phyloP scores from a whole-genome alignment of 2,888 invertebrate genomes.

The Microdon myrmicae region DNA sequence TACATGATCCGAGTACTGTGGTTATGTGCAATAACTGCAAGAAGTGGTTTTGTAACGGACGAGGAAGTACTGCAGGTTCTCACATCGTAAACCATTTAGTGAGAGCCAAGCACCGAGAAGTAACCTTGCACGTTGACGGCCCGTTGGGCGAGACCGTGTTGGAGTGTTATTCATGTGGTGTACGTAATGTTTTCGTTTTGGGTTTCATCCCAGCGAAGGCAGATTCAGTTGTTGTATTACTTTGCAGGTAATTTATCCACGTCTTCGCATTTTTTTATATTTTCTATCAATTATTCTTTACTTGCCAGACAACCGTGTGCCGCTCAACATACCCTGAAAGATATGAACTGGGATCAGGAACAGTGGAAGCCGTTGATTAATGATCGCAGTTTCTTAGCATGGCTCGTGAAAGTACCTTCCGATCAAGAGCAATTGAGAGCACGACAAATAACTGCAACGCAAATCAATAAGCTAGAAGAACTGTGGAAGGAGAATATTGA shows the following conservation, averaged over 20 bases:
- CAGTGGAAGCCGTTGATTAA: conserved; percentile 98
- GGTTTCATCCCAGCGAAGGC: conserved; percentile 99
- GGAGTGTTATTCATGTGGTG: conserved; percentile 99
- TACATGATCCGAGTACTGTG: conserved; percentile 96
- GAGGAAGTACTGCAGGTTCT: conserved; percentile 97
- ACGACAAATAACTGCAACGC: conserved; percentile 95
- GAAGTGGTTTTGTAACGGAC: conserved; percentile 99
- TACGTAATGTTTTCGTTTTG: conserved; percentile 96
- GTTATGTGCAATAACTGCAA: conserved; percentile 98
- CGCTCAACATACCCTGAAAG: conserved; percentile 94
- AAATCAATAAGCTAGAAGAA: conserved; percentile 97
- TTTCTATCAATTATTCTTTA: not conserved
- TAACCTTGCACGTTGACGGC: conserved; percentile 95
- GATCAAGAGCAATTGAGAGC: conserved; percentile 96
- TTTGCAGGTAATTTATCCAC: conserved; percentile 78
- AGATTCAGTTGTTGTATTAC: conserved; percentile 95
- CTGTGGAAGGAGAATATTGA: conserved; percentile 99
- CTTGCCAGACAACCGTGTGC: conserved; percentile 88
- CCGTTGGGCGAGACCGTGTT: conserved; percentile 97
- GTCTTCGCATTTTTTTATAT: not conserved
- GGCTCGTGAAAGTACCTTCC: conserved; percentile 97
- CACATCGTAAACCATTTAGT: conserved; percentile 99
- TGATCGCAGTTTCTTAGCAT: conserved; percentile 94
- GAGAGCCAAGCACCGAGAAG: conserved; percentile 99
- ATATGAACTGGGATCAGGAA: conserved; percentile 99